Evolutionary conservation across 2,113 vertebrate species (phyloP).

Genomic region (Albula goreensis): DNA sequence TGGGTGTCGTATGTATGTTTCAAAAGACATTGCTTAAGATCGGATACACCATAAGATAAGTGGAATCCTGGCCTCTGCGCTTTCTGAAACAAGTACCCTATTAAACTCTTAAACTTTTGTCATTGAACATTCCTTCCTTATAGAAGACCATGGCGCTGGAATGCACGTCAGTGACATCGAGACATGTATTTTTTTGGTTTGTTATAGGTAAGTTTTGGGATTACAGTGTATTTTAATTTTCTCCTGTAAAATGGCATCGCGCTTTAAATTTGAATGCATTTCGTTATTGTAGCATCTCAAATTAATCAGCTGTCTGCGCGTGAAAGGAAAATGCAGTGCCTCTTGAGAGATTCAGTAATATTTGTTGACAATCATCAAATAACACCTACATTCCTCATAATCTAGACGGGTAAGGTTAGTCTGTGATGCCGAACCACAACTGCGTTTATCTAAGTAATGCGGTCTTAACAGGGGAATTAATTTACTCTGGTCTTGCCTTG

Average conservation of each 20-base stretch:
- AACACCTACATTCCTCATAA: neutral
- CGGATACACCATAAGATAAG: neutral
- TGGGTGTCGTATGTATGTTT: neutral
- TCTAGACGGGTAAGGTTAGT: neutral
- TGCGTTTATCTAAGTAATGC: neutral
- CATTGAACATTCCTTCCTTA: neutral
- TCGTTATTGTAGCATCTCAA: neutral
- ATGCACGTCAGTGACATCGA: conserved; percentile 1
- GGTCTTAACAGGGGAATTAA: neutral
- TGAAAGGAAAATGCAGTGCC: neutral
- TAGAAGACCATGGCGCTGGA: conserved; percentile 6
- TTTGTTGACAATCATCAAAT: neutral
- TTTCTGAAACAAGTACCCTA: neutral
- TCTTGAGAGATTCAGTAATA: neutral
- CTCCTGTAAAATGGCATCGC: neutral
- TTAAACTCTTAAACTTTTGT: neutral
- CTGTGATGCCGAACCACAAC: neutral
- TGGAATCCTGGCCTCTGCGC: neutral
- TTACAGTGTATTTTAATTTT: neutral
- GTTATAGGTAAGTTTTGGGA: conserved; percentile 16
- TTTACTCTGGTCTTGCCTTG: neutral
- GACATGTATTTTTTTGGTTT: neutral
- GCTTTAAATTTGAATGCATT: neutral
- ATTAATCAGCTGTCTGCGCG: neutral
- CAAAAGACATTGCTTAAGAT: neutral